Base-by-base conservation (phyloP, 2,888 invertebrate species). In the Nemotelus pantherinus region DNA sequence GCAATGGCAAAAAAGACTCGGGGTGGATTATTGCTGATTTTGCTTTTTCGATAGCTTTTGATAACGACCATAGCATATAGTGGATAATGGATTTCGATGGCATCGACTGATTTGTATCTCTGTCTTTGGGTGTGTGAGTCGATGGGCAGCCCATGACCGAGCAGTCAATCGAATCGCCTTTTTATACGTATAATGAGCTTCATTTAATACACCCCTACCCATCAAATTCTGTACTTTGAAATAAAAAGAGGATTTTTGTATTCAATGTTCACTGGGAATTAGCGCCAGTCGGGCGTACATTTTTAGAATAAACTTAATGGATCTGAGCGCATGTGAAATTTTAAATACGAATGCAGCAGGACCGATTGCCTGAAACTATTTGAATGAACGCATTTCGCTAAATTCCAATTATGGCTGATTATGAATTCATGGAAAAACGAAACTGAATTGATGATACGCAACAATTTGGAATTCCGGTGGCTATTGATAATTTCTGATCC, bases 21-120 rank as follows among this genome's bases (percentile, higher is more conserved):
- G 70, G 50, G 55, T 10, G 55, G 43, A 3, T 43, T 43, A 43
- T 70, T 70, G 70, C 70, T 70, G 70, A 70, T 70, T 70, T 70
- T 9, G 70, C 70, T 70, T 55, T 70, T 70, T 53, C 70, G 70
- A 70, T 70, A 55, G 70, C 70, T 70, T 70, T 70, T 70, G 53
- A 70, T 70, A 55, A 53, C 55, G 70, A 70, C 53, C 53, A 67
- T 47, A 48, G 47, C 7, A 65, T 68, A 55, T 70, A 41, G 70
- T 55, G 50, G 70, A 53, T 70, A 70, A 70, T 70, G 70, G 70
- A 53, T 70, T 55, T 70, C n/a, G n/a, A 55, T 55, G 53, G 70
- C 43, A 44, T 53, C 53, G 53, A 55, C 41, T 55, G 70, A 55
- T 70, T 44, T 41, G 7, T 70, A 70, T 70, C 70, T 47, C 41